Conservation (phyloP, 2,888 invertebrate species). For the Tanypteryx hageni region DNA sequence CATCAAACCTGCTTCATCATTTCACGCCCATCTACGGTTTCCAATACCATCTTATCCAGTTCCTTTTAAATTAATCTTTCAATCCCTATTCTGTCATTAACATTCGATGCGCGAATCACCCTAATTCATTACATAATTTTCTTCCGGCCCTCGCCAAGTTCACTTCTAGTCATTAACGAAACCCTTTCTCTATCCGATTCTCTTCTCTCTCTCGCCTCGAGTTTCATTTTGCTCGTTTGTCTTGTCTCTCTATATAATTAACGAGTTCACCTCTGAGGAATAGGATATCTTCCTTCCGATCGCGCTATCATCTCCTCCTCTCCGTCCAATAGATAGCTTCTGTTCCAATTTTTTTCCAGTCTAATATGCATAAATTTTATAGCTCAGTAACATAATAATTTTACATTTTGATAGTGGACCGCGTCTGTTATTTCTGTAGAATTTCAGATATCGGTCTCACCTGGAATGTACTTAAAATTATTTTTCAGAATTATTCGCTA, state of each 20-base stretch:
- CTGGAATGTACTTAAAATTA: no score
- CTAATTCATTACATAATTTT: conserved; percentile 2
- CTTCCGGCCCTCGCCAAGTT: neutral
- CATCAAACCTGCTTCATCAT: no score
- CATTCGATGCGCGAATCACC: neutral
- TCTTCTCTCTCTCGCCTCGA: neutral
- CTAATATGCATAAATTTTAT: neutral
- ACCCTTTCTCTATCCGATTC: conserved; percentile 3
- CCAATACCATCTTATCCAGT: neutral
- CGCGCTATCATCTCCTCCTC: neutral
- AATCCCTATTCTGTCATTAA: neutral
- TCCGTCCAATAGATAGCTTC: neutral
- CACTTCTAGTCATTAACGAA: neutral
- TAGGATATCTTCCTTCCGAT: neutral
- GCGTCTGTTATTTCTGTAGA: neutral
- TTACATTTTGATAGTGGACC: neutral
- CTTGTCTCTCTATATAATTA: conserved; percentile 25
- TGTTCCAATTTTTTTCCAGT: neutral
- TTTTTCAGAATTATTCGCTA: no score
- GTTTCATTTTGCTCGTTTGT: neutral
- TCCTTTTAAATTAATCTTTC: neutral
- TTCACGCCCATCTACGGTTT: no score
- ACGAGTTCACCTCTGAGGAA: conserved; percentile 7
- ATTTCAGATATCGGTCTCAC: no score
- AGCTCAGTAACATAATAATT: neutral